Conservation (phyloP, 2,888 invertebrate genomes). For the Mesochorus sp. region DNA sequence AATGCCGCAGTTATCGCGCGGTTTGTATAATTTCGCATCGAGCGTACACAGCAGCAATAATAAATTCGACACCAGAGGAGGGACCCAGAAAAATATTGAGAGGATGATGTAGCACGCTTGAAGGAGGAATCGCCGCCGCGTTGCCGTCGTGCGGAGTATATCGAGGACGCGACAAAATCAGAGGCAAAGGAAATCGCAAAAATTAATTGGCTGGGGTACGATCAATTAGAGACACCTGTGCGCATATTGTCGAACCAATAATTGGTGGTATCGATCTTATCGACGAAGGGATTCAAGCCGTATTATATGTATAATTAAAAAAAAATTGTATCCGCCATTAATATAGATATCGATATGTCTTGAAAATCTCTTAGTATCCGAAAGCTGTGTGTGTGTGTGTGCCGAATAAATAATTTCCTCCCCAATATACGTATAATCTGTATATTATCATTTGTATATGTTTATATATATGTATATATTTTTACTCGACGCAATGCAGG, state of each 20-base stretch:
- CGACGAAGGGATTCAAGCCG: slow-evolving; percentile 21
- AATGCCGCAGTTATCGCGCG: slow-evolving; percentile 49
- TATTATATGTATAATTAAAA: background rate
- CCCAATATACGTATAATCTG: background rate
- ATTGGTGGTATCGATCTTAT: slow-evolving; percentile 62
- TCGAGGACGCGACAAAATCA: slow-evolving; percentile 41
- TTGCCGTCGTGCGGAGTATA: too few species aligned
- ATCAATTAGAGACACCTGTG: slow-evolving; percentile 61
- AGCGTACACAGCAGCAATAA: slow-evolving; percentile 33
- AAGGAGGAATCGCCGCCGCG: background rate
- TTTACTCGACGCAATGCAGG: background rate
- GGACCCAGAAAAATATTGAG: background rate
- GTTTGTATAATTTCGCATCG: slow-evolving; percentile 35
- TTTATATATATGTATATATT: background rate
- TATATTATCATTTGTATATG: background rate
- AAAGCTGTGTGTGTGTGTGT: too few species aligned
- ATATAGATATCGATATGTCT: slow-evolving; percentile 2
- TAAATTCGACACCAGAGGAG: slow-evolving; percentile 47
- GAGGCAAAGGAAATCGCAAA: slow-evolving; percentile 36
- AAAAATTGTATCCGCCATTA: background rate
- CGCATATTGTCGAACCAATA: slow-evolving; percentile 45
- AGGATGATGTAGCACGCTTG: slow-evolving; percentile 1
- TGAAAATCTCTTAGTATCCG: background rate
- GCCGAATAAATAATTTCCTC: slow-evolving; percentile 44
- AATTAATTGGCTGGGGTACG: slow-evolving; percentile 56